These are phyloP conservation scores for Lamellibrachia columna DNA, from an alignment of 2,888 invertebrate species.

Conservation along the genomic window DNA sequence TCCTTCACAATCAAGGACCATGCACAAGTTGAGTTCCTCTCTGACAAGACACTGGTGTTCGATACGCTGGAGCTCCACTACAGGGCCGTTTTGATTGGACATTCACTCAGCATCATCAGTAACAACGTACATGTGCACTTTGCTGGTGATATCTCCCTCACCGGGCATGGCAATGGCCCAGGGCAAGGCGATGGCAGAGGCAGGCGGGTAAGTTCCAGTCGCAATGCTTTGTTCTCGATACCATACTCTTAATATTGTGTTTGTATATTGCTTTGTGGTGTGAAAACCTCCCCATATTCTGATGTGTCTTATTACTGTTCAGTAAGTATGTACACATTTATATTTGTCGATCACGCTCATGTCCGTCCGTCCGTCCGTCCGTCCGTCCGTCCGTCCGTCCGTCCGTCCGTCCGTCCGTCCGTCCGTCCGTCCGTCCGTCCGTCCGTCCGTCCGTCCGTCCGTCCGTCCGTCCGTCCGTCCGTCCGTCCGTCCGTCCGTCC, in stretches of 20 bases:
- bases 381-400: no score
- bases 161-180: neutral
- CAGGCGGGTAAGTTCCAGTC: neutral
- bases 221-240: neutral
- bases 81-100: constrained; percentile 41
- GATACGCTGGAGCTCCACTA: constrained; percentile 48
- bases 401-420: no score
- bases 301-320: no score
- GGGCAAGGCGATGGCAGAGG: neutral
- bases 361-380: no score
- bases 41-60: constrained; percentile 42
- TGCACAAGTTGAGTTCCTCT: constrained; percentile 44
- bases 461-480: no score
- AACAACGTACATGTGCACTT: neutral
- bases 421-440: no score
- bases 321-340: no score
- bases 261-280: neutral
- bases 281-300: no score
- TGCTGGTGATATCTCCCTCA: neutral
- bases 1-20: constrained; percentile 49
- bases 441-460: no score
- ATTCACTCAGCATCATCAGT: neutral
- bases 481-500: no score
- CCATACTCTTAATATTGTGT: neutral
- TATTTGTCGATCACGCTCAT: no score